phyloP scores from a whole-genome alignment of 2,113 vertebrate genomes.

The Montifringilla adamsi region DNA sequence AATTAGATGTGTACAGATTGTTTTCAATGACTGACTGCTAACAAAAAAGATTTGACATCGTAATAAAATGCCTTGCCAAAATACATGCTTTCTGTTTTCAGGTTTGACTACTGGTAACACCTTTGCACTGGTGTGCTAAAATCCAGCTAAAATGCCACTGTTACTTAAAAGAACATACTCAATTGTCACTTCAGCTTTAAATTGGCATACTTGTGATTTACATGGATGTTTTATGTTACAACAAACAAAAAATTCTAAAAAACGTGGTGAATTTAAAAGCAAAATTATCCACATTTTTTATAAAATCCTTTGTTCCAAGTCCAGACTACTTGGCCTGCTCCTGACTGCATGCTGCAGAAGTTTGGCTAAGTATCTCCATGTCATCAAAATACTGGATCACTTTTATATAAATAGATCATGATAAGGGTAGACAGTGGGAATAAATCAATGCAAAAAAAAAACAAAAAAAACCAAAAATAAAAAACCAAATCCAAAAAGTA shows the following conservation, averaged over 20 bases:
- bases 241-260: background rate
- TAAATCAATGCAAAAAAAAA: background rate
- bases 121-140: background rate
- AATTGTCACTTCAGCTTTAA: background rate
- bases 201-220: background rate
- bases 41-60: background rate
- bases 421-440: background rate
- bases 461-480: too few species aligned
- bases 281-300: background rate
- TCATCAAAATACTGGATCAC: background rate
- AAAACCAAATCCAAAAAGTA: background rate
- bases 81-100: background rate
- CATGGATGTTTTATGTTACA: background rate
- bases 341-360: background rate
- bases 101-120: background rate
- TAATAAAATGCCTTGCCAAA: constrained; percentile 19
- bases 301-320: fast-evolving
- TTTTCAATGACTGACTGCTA: constrained; percentile 17
- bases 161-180: background rate
- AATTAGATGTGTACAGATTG: background rate
- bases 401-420: background rate
- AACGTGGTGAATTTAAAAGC: background rate
- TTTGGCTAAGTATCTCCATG: background rate
- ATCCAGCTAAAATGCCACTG: background rate
- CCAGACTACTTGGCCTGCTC: background rate